Evolutionary conservation across 2,113 vertebrate genomes (phyloP).

Genomic region (Bambusicola thoracicus): DNA sequence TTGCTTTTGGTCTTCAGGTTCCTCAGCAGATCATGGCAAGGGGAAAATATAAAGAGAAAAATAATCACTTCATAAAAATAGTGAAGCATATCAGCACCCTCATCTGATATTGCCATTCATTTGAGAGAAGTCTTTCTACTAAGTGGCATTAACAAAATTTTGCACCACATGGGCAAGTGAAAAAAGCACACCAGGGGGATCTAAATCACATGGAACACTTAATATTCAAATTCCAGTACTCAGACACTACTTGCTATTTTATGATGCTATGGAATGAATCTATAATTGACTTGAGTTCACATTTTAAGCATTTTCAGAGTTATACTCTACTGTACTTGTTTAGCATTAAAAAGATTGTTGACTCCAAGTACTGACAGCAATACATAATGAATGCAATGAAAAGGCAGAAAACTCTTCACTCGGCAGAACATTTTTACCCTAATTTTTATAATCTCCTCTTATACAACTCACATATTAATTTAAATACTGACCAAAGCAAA

Average conservation of each 20-base stretch:
- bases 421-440: background rate
- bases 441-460: background rate
- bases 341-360: background rate
- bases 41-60: conserved; percentile 3
- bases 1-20: background rate
- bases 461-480: background rate
- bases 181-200: background rate
- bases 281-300: background rate
- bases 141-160: background rate
- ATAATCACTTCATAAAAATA: background rate
- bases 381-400: background rate
- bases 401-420: background rate
- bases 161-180: background rate
- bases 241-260: background rate
- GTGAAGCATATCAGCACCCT: conserved; percentile 3
- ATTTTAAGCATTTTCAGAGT: background rate
- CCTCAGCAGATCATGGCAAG: background rate
- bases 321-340: background rate
- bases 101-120: background rate
- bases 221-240: background rate
- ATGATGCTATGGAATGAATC: background rate
- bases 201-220: background rate
- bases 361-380: conserved; percentile 6
- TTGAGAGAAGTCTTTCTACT: background rate
- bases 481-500: background rate